Percentiles rank a stretch among this genome's conserved stretches.
These are phyloP conservation scores for Helicorthomorpha holstii DNA, from an alignment of 1,140 invertebrate genomes.

Conservation along the genomic window DNA sequence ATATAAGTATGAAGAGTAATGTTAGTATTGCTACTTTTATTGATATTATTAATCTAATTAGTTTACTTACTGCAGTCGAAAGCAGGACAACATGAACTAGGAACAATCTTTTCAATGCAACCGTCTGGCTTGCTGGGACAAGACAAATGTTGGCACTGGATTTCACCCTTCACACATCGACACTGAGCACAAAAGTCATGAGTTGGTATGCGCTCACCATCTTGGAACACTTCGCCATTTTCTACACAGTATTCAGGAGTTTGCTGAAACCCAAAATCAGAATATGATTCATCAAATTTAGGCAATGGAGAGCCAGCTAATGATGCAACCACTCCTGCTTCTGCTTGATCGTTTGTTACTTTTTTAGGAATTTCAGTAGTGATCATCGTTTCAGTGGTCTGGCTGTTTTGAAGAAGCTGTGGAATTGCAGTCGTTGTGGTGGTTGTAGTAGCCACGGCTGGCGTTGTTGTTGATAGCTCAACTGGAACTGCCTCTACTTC, in stretches of 20 bases:
- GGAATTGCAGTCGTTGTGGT: too few species aligned
- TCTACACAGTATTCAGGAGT: slow-evolving; percentile 25
- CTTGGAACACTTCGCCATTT: slow-evolving; percentile 26
- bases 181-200: slow-evolving; percentile 31
- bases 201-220: slow-evolving; percentile 31
- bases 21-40: too few species aligned
- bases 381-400: too few species aligned
- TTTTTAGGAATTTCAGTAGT: too few species aligned
- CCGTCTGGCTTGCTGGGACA: slow-evolving; percentile 31
- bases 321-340: too few species aligned
- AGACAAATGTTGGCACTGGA: slow-evolving; percentile 33
- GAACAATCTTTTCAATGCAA: slow-evolving; percentile 23
- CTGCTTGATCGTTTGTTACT: too few species aligned
- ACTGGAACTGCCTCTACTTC: too few species aligned
- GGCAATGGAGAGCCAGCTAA: not conserved
- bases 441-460: too few species aligned
- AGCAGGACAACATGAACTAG: slow-evolving; percentile 29
- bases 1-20: too few species aligned
- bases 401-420: too few species aligned
- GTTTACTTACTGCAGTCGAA: slow-evolving; percentile 31
- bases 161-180: slow-evolving; percentile 34
- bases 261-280: too few species aligned
- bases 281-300: not conserved
- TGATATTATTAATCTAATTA: not conserved
- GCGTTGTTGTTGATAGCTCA: too few species aligned